Evolutionary conservation across 2,888 invertebrate species (phyloP).

Genomic region (Drepana falcataria): DNA sequence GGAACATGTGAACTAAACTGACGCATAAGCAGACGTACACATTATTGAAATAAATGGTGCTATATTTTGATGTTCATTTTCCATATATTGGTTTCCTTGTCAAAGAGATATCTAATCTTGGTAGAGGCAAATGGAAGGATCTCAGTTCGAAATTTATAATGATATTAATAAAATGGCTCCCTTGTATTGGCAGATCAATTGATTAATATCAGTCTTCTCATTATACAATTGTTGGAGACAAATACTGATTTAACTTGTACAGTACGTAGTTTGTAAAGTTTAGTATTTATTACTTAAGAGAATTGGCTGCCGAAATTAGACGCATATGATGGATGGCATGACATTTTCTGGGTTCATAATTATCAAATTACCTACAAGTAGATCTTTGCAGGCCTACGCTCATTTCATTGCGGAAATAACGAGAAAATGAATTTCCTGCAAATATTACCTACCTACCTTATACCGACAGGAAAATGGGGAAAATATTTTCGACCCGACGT

Average conservation of each 20-base stretch:
- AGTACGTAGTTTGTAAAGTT: too few species aligned
- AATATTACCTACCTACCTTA: not conserved
- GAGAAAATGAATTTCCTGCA: not conserved
- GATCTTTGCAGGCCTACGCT: not conserved
- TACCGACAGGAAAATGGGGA: not conserved
- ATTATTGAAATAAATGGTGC: not conserved
- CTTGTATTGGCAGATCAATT: too few species aligned
- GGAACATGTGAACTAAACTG: conserved; percentile 1
- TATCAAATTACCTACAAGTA: not conserved
- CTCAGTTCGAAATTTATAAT: too few species aligned
- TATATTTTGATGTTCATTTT: not conserved
- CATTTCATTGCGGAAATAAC: not conserved
- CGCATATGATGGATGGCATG: not conserved
- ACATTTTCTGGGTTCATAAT: not conserved
- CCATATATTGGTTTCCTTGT: not conserved
- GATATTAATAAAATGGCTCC: too few species aligned
- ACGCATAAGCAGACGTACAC: not conserved
- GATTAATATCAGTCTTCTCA: too few species aligned
- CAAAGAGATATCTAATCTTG: too few species aligned
- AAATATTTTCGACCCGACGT: not conserved
- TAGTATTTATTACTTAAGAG: too few species aligned
- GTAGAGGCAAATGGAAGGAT: too few species aligned
- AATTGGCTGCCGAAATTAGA: too few species aligned
- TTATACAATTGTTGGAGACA: too few species aligned
- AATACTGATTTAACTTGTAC: too few species aligned